Base-by-base conservation (phyloP, 2,888 invertebrate genomes). In the Apeira syringaria region DNA sequence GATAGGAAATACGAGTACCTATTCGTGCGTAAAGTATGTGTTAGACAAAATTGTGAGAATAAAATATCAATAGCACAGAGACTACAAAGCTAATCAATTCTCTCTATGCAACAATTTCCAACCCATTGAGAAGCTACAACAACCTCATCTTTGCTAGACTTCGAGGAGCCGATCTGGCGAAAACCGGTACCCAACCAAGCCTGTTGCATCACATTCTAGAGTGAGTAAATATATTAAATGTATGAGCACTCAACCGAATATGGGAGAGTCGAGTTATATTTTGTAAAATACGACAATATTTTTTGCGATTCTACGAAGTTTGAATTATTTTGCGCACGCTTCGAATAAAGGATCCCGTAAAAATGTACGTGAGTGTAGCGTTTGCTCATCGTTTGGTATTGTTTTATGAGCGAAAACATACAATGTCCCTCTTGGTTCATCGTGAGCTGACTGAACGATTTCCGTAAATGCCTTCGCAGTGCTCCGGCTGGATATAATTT, bases 91-190 rank as follows among this genome's bases (percentile, higher is more conserved):
- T 75, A 75, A 82, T 78, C 69, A 70, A 77, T 77, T 74, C 65
- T 61, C 73, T 63, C 65, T 61, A 74, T 63, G 72, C 69, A 70
- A 68, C 67, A 65, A 75, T 75, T 15, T 74, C 71, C 68, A 74
- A 71, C 69, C 72, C 74, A 79, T 81, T 83, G 76, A 80, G 61
- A 69, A 70, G 60, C 57, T 22, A 69, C n/a, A n/a, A n/a, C n/a
- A n/a, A 69, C 62, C 57, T 61, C 64, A 68, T 68, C 68, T 67
- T 65, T 57, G 74, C 79, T 71, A 88, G 88, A 88, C 88, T 69
- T 47, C 61, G 69, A 57, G 88, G 88, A 87, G 88, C 88, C 87
- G 66, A 65, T 56, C 64, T 65, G 55, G 56, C 56, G 55, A 67
- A 68, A 84, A 86, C 86, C 84, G 84, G 87, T 86, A 76, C 56